Evolutionary conservation across 2,113 vertebrate species (phyloP), one percentile per base, ranked within the genome.

Genomic region (Cacatua alba): DNA sequence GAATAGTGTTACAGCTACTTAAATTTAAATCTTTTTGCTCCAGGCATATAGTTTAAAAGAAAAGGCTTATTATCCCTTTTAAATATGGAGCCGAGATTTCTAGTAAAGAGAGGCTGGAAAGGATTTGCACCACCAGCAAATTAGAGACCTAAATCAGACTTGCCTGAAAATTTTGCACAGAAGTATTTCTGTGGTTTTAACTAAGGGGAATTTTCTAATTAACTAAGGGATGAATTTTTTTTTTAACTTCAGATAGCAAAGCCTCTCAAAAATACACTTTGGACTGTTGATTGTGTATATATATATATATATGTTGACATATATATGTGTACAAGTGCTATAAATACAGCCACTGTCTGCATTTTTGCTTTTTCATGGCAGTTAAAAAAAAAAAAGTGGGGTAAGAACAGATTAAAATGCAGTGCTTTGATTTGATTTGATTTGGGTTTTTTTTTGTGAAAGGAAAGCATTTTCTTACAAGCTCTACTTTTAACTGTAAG

Each of bases 91-190:
- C 52, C 31, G 60, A 37, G 49, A 71, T 83, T 90, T 93, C 43
- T 28, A 92, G 89, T 65, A 28, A 76, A 90, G 51, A 29, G 39
- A 78, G 4, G 21, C 37, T 59, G n/a, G 63, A 77, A 90, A 69
- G 59, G n/a, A 53, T 94, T 96, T 65, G 39, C 78, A 31, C 29
- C 39, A 49, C 29, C 60, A 83, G 76, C 64, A 92, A 67, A 71
- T 88, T 33, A 75, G 60, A 96, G 64, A 77, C 35, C 64, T 94
- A 90, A 94, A 86, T 92, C 78, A 94, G 90, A 33, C 10, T 71
- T 83, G 49, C 37, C 37, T 74, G 67, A 76, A 88, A 69, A 64
- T 71, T 88, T 52, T 84, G 18, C 64, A 13, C 13, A 31, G 75
- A 81, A 86, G 31, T 86, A 51, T 74, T 76, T 77, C 49, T 59